Base-by-base conservation (phyloP, 2,888 invertebrate species). In the Himalopsyche tibetana region DNA sequence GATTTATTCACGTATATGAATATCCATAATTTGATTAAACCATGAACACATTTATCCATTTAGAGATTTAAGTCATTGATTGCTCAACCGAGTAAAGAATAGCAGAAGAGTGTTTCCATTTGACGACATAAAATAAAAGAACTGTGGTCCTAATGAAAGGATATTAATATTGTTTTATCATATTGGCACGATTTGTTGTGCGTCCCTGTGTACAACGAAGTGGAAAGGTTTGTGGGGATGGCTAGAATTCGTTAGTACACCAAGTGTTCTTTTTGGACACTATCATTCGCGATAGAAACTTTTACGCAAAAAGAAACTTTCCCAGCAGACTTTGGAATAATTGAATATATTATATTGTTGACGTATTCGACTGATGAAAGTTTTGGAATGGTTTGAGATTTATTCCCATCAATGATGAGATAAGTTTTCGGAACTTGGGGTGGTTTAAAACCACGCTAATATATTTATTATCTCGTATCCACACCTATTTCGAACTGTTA, bases 261-360 rank as follows among this genome's bases (percentile, higher is more conserved):
- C 63, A 63, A 63, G 63, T 63, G 63, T 63, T 63, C 63, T 63
- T 63, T 63, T 63, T 63, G 63, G 63, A 63, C 63, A 63, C 63
- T 63, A 63, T 63, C 63, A 63, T 63, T 63, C 63, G 63, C 63
- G n/a, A 63, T 19, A 63, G 63, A 63, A 63, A 63, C 63, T 63
- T 63, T 63, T 63, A n/a, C 63, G 19, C 63, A 28, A 63, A 63
- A 63, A 28, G 19, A 63, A 63, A 63, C 19, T 63, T 63, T 63
- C 28, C 63, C 63, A 63, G n/a, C 63, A 63, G 63, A 63, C 63
- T 63, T 9, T 28, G 63, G 63, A 63, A 63, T 63, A 63, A 63
- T 63, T 63, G 63, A 63, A 63, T 63, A 63, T 63, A 63, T 63
- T 63, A 63, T 63, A 63, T 63, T 63, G 63, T 63, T 63, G 63